Percentiles rank a stretch among this genome's conserved stretches.
phyloP scores from a whole-genome alignment of 2,888 invertebrate species.

The Incurvaria masculella region DNA sequence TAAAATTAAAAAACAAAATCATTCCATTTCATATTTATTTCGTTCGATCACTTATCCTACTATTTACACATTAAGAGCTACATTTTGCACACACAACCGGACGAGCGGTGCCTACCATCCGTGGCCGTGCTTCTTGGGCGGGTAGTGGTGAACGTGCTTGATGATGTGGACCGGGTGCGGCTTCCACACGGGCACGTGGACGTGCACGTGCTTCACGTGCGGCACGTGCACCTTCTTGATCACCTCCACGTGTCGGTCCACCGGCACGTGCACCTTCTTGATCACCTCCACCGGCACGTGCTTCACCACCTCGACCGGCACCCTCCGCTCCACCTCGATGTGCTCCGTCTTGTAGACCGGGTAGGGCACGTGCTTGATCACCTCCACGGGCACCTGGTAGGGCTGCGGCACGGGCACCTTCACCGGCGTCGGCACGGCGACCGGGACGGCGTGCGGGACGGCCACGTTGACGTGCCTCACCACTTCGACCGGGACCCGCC shows the following conservation, averaged over 20 bases:
- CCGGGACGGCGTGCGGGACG: conserved; percentile 39
- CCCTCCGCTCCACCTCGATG: conserved; percentile 42
- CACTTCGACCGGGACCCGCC: conserved; percentile 46
- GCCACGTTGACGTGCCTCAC: conserved; percentile 37
- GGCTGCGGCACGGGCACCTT: conserved; percentile 46
- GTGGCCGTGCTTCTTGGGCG: conserved; percentile 39
- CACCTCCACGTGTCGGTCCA: conserved; percentile 45
- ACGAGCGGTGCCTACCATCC: conserved; percentile 35
- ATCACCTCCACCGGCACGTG: conserved; percentile 44
- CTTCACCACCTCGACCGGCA: conserved; percentile 39
- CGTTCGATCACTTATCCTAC: conserved; percentile 49
- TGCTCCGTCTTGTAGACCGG: conserved; percentile 45
- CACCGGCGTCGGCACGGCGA: conserved; percentile 42
- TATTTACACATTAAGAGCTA: conserved; percentile 40
- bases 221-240: conserved; percentile 46
- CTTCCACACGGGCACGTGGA: conserved; percentile 46
- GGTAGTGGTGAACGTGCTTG: conserved; percentile 49
- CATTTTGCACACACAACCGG: conserved; percentile 35
- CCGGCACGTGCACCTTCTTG: conserved; percentile 38
- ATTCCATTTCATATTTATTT: conserved; percentile 30
- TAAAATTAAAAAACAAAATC: conserved; percentile 25
- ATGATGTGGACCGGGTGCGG: conserved; percentile 48
- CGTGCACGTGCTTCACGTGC: conserved; percentile 41
- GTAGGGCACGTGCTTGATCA: conserved; percentile 45
- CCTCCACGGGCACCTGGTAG: conserved; percentile 45